Evolutionary conservation across 2,888 invertebrate genomes (phyloP), one percentile per base, ranked within the genome.

Genomic region (Didymodactylos carnosus): DNA sequence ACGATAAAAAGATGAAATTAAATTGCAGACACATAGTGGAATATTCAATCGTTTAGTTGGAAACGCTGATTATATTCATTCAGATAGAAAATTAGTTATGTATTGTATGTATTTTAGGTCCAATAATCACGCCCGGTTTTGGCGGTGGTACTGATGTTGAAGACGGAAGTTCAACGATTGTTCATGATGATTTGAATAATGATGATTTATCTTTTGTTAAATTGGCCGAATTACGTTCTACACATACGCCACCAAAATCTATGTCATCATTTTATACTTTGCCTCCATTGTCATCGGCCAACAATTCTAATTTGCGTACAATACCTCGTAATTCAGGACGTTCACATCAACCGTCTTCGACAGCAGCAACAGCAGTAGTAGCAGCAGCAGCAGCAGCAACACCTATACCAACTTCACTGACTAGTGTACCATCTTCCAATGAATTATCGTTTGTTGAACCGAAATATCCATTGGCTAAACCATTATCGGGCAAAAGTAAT

Each of bases 401-500:
- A 35, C 29, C 35, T 35, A 62, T 62, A 35, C 62, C 62, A 62
- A n/a, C n/a, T n/a, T n/a, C n/a, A n/a, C n/a, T n/a, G n/a, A n/a
- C n/a, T n/a, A n/a, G n/a, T n/a, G n/a, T n/a, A n/a, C n/a, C n/a
- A n/a, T n/a, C n/a, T n/a, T n/a, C n/a, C n/a, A n/a, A n/a, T n/a
- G n/a, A n/a, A n/a, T n/a, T n/a, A n/a, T n/a, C n/a, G n/a, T n/a
- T 62, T 35, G n/a, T 7, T 62, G 62, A 62, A 62, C 62, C 62
- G 35, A 29, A 35, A n/a, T 62, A 62, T 35, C 62, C 62, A 29
- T 35, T 62, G n/a, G 62, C 62, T 62, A 74, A 74, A 69, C 74
- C 71, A 23, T 62, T 74, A 41, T 71, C 53, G 35, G 74, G 74
- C 27, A 74, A 74, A 69, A 74, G 53, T 35, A 75, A 75, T 41